A percentile compares a stretch with the other conserved stretches of the same genome.
These are phyloP conservation scores for Atrichornis clamosus DNA, from an alignment of 2,113 vertebrate genomes.

Conservation along the genomic window DNA sequence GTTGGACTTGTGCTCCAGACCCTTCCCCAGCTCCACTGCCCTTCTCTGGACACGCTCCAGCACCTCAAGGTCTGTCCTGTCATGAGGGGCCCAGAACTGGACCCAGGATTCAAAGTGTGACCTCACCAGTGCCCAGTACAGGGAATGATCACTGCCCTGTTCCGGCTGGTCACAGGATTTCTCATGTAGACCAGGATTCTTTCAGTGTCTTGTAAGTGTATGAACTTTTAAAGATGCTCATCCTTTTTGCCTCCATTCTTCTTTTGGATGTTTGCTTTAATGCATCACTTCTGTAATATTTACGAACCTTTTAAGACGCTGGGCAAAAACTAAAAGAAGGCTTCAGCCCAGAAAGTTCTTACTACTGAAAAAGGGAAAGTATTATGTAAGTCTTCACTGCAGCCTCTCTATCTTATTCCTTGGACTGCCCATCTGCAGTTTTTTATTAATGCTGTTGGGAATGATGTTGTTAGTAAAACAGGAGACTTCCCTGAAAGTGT, in stretches of 20 bases:
- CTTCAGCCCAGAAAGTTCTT: neutral
- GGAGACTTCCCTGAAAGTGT: neutral
- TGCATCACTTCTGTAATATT: neutral
- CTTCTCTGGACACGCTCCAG: neutral
- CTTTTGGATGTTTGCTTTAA: neutral
- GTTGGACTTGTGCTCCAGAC: neutral
- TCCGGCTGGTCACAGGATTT: neutral
- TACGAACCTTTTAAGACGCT: neutral
- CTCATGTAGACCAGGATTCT: neutral
- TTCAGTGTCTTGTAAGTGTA: neutral
- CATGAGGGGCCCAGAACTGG: neutral
- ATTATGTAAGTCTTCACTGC: neutral
- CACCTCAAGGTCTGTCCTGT: neutral
- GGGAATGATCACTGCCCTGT: neutral
- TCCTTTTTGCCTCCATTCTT: neutral
- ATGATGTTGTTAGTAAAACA: neutral
- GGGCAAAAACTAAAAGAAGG: neutral
- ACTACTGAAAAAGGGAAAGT: neutral
- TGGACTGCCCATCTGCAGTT: neutral
- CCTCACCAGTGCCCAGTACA: neutral
- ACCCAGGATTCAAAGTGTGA: neutral
- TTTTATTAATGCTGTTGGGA: neutral
- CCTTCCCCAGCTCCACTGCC: fast-evolving
- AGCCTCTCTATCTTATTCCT: neutral
- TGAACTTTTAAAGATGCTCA: neutral